Evolutionary conservation across 2,797 vertebrate species (phyloP).

Genomic region (Heteromormyrus szaboi): DNA sequence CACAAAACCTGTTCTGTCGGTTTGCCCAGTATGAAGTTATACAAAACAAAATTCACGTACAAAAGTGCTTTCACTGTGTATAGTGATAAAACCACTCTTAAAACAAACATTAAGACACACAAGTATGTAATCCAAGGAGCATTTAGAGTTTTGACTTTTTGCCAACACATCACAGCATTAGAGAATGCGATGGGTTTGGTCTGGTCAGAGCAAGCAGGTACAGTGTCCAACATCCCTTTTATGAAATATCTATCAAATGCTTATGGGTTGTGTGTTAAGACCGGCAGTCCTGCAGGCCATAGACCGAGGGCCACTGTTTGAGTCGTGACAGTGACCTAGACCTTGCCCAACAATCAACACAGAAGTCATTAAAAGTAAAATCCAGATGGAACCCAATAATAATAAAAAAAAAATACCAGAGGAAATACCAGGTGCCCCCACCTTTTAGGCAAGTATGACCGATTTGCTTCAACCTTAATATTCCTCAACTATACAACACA

Average conservation of each 20-base stretch:
- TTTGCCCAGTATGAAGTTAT: neutral
- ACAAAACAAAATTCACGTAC: neutral
- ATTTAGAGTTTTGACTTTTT: neutral
- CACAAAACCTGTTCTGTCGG: neutral
- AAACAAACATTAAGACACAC: conserved; percentile 1
- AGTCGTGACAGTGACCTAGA: neutral
- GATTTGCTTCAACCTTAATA: neutral
- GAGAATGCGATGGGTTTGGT: neutral
- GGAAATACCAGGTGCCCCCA: neutral
- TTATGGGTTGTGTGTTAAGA: neutral
- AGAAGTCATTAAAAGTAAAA: neutral
- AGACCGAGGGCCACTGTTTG: neutral
- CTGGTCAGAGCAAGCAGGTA: neutral
- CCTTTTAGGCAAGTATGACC: neutral
- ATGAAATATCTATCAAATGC: neutral
- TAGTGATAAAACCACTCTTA: conserved; percentile 9
- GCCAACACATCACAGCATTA: neutral
- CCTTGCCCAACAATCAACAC: neutral
- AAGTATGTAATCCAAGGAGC: neutral
- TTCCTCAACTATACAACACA: neutral
- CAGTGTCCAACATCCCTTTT: neutral
- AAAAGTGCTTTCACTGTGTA: neutral
- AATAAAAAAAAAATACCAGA: neutral
- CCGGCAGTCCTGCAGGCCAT: neutral
- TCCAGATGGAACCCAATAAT: neutral